A percentile compares a stretch with the other conserved stretches of the same genome.
phyloP scores from a whole-genome alignment of 2,888 invertebrate species.

The Pherbina coryleti region DNA sequence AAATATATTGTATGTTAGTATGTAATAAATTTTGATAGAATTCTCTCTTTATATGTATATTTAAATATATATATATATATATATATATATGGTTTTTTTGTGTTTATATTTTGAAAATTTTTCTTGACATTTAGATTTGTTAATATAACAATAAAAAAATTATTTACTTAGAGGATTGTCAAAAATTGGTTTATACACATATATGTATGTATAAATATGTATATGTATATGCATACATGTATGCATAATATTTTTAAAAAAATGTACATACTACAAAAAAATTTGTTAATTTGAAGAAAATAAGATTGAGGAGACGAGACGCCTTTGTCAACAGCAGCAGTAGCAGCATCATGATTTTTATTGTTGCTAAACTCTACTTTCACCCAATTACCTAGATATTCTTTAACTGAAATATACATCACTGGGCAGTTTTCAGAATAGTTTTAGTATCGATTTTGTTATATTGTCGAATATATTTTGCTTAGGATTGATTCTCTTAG shows the following conservation, averaged over 20 bases:
- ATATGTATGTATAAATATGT: not conserved
- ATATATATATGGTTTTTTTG: not conserved
- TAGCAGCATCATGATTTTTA: not conserved
- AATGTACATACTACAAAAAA: not conserved
- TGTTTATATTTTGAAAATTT: not conserved
- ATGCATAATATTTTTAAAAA: not conserved
- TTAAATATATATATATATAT: constrained; percentile 6
- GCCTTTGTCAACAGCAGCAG: not conserved
- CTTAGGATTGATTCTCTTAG: not conserved
- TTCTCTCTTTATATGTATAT: not conserved
- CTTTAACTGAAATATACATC: not conserved
- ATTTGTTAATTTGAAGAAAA: constrained; percentile 14
- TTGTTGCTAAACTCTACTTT: not conserved
- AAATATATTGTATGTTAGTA: too few relatives aligned
- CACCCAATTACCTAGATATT: not conserved
- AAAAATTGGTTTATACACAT: not conserved
- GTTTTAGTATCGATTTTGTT: not conserved
- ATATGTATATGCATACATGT: not conserved
- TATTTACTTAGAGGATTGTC: constrained; percentile 22
- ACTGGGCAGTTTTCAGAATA: not conserved
- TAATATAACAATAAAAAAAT: constrained; percentile 1
- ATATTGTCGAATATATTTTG: not conserved
- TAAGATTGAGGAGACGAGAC: not conserved
- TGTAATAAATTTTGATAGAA: not conserved
- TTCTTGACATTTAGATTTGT: constrained; percentile 22